Evolutionary conservation across 2,888 invertebrate species (phyloP).

Genomic region (Palloptera scutellata): DNA sequence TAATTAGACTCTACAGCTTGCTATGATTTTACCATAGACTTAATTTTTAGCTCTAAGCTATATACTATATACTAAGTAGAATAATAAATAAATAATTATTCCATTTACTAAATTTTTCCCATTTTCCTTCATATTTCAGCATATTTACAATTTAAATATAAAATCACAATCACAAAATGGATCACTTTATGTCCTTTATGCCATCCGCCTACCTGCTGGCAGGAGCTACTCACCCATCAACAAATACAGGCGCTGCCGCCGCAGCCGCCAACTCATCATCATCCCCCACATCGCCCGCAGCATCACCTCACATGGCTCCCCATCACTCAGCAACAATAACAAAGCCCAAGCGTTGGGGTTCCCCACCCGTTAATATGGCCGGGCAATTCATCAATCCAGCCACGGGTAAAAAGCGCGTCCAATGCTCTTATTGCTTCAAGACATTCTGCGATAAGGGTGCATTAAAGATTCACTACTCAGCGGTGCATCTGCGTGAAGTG

Average conservation of each 20-base stretch:
- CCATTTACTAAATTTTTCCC: too few species aligned
- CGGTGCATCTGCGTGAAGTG: slow-evolving; percentile 97
- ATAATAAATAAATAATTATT: too few species aligned
- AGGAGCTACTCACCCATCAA: slow-evolving; percentile 31
- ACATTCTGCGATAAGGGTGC: slow-evolving; percentile 99
- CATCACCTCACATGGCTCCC: slow-evolving; percentile 43
- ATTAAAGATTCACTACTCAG: slow-evolving; percentile 97
- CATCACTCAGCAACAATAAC: slow-evolving; percentile 45
- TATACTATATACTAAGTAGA: too few species aligned
- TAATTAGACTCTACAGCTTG: too few species aligned
- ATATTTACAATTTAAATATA: neutral
- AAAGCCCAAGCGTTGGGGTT: slow-evolving; percentile 70
- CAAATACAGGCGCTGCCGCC: slow-evolving; percentile 37
- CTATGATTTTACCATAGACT: too few species aligned
- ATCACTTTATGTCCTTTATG: slow-evolving; percentile 62
- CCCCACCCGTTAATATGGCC: slow-evolving; percentile 79
- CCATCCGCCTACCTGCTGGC: slow-evolving; percentile 65
- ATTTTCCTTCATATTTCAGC: neutral
- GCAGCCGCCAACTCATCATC: slow-evolving; percentile 39
- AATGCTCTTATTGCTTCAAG: slow-evolving; percentile 96
- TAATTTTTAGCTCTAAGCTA: too few species aligned
- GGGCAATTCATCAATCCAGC: slow-evolving; percentile 89
- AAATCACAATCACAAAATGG: slow-evolving; percentile 47
- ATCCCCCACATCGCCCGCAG: slow-evolving; percentile 50
- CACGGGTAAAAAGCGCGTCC: slow-evolving; percentile 94